Evolutionary conservation across 2,797 vertebrate species (phyloP).

Genomic region (Peromyscus aztecus): DNA sequence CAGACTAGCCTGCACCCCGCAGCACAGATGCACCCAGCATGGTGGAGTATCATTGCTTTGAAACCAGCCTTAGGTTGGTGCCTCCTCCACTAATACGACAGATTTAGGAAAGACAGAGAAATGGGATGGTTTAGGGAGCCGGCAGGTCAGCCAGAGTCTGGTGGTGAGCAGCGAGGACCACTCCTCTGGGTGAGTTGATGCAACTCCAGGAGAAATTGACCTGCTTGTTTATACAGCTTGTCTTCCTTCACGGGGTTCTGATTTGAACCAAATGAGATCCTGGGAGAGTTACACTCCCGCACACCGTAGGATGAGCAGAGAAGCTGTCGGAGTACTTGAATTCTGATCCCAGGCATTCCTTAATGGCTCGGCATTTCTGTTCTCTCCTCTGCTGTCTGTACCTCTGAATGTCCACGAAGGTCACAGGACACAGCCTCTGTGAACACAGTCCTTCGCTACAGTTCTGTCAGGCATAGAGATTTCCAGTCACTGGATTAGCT

Average conservation of each 20-base stretch:
- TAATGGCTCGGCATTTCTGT: background rate
- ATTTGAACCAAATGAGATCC: slow-evolving; percentile 58
- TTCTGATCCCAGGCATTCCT: slow-evolving; percentile 8
- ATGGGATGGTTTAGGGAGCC: background rate
- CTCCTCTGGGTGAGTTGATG: background rate
- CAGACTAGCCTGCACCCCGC: background rate
- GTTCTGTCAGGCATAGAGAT: background rate
- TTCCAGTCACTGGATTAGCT: background rate
- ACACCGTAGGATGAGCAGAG: background rate
- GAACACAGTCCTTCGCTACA: background rate
- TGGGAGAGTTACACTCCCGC: background rate
- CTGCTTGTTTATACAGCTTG: slow-evolving; percentile 20
- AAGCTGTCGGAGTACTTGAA: background rate
- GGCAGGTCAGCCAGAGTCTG: background rate
- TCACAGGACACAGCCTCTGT: rapidly evolving
- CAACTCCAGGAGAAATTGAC: background rate
- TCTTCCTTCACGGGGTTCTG: slow-evolving; percentile 19
- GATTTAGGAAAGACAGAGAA: background rate
- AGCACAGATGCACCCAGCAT: background rate
- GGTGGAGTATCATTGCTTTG: background rate
- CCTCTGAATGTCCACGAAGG: background rate
- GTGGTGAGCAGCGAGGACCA: background rate
- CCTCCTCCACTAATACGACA: background rate
- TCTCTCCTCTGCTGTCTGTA: background rate
- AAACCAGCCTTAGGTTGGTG: background rate